Conservation (phyloP, 2,797 vertebrate genomes). For the Liparis tanakae region DNA sequence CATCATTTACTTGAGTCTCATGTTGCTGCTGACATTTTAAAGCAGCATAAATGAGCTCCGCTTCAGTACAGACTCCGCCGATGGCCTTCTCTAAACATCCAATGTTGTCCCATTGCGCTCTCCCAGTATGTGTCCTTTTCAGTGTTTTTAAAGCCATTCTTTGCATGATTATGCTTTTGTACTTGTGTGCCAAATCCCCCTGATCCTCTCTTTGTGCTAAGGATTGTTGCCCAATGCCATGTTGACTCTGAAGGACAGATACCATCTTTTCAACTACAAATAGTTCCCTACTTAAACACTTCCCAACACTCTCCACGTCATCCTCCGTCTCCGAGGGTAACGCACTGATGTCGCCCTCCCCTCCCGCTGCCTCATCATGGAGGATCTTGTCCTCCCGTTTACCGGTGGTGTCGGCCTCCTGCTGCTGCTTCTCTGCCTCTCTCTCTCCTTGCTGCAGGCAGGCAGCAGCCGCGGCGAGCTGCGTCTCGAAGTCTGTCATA, state of each 20-base stretch:
- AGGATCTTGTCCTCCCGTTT: constrained; percentile 63
- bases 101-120: constrained; percentile 21
- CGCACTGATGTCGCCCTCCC: constrained; percentile 59
- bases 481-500: constrained; percentile 61
- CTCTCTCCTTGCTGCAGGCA: constrained; percentile 73
- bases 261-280: constrained; percentile 87
- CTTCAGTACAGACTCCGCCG: constrained; percentile 78
- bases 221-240: constrained; percentile 67
- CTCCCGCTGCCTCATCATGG: constrained; percentile 48
- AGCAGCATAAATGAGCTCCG: constrained; percentile 87
- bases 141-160: constrained; percentile 69
- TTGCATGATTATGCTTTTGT: constrained; percentile 78
- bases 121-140: constrained; percentile 22
- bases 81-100: constrained; percentile 51
- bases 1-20: constrained; percentile 70
- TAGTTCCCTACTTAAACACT: constrained; percentile 82
- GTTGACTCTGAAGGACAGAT: constrained; percentile 83
- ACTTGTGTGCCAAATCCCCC: constrained; percentile 49
- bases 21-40: constrained; percentile 84
- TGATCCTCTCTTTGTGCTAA: constrained; percentile 53
- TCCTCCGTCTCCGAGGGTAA: constrained; percentile 38
- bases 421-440: constrained; percentile 66
- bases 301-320: constrained; percentile 34
- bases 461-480: constrained; percentile 56
- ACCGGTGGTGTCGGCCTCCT: constrained; percentile 51